A percentile compares a stretch with the other conserved stretches of the same genome.
These are phyloP conservation scores for Rotaria macrura DNA, from an alignment of 2,888 invertebrate genomes.

Conservation along the genomic window DNA sequence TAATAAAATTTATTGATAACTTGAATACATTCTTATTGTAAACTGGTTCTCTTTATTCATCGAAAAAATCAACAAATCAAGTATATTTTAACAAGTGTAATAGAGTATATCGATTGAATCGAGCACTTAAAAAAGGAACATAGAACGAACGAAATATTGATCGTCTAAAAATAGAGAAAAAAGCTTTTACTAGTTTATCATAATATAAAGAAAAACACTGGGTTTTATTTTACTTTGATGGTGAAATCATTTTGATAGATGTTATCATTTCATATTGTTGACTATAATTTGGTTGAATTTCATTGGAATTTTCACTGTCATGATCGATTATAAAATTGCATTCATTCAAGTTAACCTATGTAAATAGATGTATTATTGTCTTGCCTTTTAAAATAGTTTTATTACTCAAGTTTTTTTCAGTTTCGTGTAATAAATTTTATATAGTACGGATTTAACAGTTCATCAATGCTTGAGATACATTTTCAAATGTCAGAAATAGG, in stretches of 20 bases:
- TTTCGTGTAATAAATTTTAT: too few relatives aligned
- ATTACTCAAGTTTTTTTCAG: too few relatives aligned
- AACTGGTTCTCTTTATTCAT: not conserved
- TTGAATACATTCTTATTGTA: not conserved
- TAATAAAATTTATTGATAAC: too few relatives aligned
- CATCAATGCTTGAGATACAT: too few relatives aligned
- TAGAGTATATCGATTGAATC: not conserved
- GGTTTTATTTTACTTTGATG: not conserved
- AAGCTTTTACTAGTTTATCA: not conserved
- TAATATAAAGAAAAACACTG: not conserved
- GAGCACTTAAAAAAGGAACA: constrained; percentile 23
- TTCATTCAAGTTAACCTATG: constrained; percentile 14
- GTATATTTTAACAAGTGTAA: constrained; percentile 9
- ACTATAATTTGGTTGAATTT: constrained; percentile 13
- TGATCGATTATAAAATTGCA: constrained; percentile 30
- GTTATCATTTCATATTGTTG: not conserved
- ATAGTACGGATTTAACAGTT: too few relatives aligned
- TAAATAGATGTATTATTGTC: not conserved
- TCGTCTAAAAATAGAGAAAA: not conserved
- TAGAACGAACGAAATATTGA: constrained; percentile 27
- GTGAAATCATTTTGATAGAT: not conserved
- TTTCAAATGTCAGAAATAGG: too few relatives aligned
- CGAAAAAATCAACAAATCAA: not conserved
- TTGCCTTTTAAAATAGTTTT: not conserved
- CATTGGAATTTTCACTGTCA: not conserved